Conservation (phyloP, 2,113 vertebrate genomes). For the Spea multiplicata region DNA sequence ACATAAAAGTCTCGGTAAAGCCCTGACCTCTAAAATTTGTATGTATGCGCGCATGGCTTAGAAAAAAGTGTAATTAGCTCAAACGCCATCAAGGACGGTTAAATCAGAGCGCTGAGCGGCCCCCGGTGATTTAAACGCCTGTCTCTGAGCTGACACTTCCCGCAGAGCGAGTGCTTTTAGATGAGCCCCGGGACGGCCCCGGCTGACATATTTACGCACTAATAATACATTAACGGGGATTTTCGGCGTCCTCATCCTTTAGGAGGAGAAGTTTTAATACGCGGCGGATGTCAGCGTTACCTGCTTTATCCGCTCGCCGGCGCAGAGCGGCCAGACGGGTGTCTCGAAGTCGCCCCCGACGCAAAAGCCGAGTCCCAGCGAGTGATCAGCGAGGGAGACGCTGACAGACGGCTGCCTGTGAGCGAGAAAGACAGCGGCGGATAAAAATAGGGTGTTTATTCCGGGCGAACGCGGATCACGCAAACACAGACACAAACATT, state of each 20-base stretch:
- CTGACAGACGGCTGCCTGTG: not conserved
- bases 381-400: constrained; percentile 1
- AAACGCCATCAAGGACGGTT: constrained; percentile 4
- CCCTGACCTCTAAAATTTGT: too few relatives aligned
- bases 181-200: too few relatives aligned
- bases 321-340: not conserved
- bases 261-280: not conserved
- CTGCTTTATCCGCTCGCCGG: constrained; percentile 13
- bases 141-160: not conserved
- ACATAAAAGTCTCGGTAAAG: too few relatives aligned
- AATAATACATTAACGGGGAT: constrained; percentile 19
- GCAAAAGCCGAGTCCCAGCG: constrained; percentile 7
- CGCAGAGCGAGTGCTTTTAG: not conserved
- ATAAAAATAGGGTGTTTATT: too few relatives aligned
- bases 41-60: too few relatives aligned
- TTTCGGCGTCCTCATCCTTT: not conserved
- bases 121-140: constrained; percentile 14
- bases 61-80: not conserved
- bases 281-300: constrained; percentile 1
- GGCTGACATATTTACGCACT: constrained; percentile 13
- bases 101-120: constrained; percentile 12
- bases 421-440: not conserved
- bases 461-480: too few relatives aligned
- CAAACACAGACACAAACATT: too few relatives aligned
- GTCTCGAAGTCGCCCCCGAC: not conserved